Evolutionary conservation across 2,797 vertebrate genomes (phyloP), one percentile per base, ranked within the genome.

Genomic region (Strix occidentalis): DNA sequence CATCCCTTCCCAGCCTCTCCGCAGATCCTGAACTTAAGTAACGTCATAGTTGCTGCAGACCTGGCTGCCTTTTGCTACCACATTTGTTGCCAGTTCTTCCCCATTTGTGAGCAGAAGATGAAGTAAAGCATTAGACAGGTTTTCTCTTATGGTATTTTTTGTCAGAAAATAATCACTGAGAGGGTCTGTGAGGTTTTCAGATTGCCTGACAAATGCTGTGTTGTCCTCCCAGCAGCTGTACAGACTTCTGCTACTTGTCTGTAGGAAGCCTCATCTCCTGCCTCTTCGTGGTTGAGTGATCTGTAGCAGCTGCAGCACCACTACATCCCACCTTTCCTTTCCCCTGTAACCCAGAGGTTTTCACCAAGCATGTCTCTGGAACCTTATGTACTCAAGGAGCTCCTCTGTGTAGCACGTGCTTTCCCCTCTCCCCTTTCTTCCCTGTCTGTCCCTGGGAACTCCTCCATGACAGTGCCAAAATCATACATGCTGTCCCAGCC

Each of bases 391-490:
- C 43, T 56, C 25, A 37, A 35, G 35, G 39, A 63, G 56, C 51
- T 43, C 14, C 31, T 80, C 23, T 71, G 5, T 3, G 0, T 29
- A 76, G 56, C 35, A 50, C 0, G 0, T 51, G 19, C 37, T 11
- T 89, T 87, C n/a, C 13, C 5, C 61, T 63, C 48, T 81, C 33
- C 13, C 14, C 21, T 18, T 58, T 61, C 18, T 72, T 83, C 33
- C 35, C 23, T 74, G 10, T 9, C 78, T 63, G 39, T 17, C 31
- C 25, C 5, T 4, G 23, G 13, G 37, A 72, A 45, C 26, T 81
- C 51, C 48, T 87, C 43, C 3, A 2, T 25, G 74, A 48, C 11
- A 45, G 17, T 56, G 46, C 54, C 68, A 41, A 93, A 93, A 72
- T 57, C 33, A 17, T 16, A 76, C 0, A 0, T 51, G 48, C 23